Percentiles rank a stretch among this genome's conserved stretches.
Evolutionary conservation across 1,140 invertebrate species (phyloP).

Genomic region (Diabrotica virgifera): DNA sequence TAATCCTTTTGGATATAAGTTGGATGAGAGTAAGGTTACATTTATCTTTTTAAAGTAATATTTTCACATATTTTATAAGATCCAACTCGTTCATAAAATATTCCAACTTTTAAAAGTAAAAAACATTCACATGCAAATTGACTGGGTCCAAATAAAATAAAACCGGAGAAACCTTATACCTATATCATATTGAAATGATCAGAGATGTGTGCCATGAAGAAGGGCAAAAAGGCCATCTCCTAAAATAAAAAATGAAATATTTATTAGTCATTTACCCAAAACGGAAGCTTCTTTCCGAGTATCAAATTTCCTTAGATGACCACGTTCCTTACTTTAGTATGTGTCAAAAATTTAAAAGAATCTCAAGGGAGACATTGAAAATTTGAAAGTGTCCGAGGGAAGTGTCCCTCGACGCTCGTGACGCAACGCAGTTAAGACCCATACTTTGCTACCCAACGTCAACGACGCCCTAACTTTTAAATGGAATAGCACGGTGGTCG

Average conservation of each 20-base stretch:
- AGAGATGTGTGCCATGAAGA: neutral
- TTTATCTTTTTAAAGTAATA: no score
- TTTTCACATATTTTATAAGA: no score
- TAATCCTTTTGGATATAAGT: no score
- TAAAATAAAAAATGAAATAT: constrained; percentile 21
- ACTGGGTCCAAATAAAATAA: no score
- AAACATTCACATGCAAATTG: no score
- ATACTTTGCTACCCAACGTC: constrained; percentile 1
- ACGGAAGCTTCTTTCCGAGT: constrained; percentile 22
- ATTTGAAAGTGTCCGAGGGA: constrained; percentile 50
- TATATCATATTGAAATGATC: no score
- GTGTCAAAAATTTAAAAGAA: constrained; percentile 51
- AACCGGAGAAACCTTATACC: no score
- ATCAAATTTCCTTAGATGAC: constrained; percentile 47
- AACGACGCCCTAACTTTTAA: neutral
- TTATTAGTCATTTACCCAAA: constrained; percentile 6
- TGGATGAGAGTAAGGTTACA: no score
- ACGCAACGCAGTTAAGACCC: constrained; percentile 12
- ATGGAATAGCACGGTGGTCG: neutral
- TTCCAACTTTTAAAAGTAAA: no score
- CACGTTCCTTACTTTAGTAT: constrained; percentile 48
- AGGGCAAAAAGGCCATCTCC: neutral
- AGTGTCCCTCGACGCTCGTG: constrained; percentile 39
- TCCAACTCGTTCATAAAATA: no score
- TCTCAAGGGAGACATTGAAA: constrained; percentile 47